A percentile compares a stretch with the other conserved stretches of the same genome.
phyloP scores from a whole-genome alignment of 2,797 vertebrate species.

The Australoheros facetus region DNA sequence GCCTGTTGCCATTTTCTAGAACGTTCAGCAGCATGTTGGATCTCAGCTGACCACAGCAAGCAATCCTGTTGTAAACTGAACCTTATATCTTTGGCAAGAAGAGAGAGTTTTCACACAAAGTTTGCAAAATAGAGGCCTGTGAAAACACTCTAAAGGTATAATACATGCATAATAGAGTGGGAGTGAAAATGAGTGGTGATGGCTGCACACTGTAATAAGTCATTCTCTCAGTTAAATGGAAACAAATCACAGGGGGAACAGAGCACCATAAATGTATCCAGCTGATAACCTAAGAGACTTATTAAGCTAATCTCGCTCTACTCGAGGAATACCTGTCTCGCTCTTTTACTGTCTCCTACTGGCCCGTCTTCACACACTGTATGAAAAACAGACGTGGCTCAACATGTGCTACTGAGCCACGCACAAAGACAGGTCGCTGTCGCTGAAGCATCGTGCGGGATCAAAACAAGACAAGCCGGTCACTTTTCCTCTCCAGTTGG shows the following conservation, averaged over 20 bases:
- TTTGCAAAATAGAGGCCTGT: not conserved
- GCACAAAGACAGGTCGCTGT: conserved; percentile 28
- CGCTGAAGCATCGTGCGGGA: conserved; percentile 16
- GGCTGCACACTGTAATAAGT: not conserved
- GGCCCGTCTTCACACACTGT: not conserved
- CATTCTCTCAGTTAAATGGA: not conserved
- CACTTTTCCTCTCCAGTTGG: conserved; percentile 30
- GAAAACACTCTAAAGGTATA: conserved; percentile 28
- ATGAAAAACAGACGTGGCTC: not conserved
- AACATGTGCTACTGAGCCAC: not conserved
- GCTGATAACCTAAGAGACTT: not conserved
- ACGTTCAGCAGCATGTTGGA: conserved; percentile 1
- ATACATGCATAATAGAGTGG: not conserved
- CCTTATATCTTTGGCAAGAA: not conserved
- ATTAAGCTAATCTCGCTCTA: not conserved
- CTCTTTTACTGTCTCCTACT: not conserved
- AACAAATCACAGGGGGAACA: not conserved
- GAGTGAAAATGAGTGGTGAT: not conserved
- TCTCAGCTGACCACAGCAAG: conserved; percentile 43
- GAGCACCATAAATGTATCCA: not conserved
- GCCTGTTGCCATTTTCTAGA: conserved; percentile 20
- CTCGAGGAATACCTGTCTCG: not conserved
- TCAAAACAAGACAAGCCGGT: conserved; percentile 54
- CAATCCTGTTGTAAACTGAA: conserved; percentile 6
- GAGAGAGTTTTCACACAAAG: not conserved